A percentile compares a stretch with the other conserved stretches of the same genome.
Conservation (phyloP, 2,888 invertebrate species). For the Pollenia griseotomentosa region DNA sequence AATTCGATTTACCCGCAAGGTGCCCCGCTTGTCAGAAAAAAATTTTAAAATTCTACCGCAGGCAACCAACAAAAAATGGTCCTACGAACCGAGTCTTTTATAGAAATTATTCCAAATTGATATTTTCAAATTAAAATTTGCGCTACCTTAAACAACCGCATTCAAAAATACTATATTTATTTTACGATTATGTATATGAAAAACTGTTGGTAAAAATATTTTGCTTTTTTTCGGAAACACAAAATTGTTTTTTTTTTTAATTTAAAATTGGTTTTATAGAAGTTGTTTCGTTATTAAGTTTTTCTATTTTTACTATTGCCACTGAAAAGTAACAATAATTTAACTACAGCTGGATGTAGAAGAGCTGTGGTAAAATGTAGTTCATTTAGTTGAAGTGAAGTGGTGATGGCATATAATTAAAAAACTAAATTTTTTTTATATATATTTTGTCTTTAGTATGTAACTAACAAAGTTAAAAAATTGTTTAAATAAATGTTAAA, state of each 20-base stretch:
- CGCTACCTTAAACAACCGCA: background rate
- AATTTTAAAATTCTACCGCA: too few species aligned
- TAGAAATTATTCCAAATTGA: background rate
- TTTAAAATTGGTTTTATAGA: background rate
- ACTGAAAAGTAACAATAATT: background rate
- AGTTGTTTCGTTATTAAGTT: background rate
- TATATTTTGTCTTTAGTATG: background rate
- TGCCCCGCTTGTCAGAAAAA: too few species aligned
- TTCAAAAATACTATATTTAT: background rate
- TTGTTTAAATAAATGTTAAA: conserved; percentile 18
- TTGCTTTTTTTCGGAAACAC: background rate
- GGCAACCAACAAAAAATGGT: too few species aligned
- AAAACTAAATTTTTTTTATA: background rate
- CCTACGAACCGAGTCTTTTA: background rate
- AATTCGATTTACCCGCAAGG: too few species aligned
- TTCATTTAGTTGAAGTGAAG: conserved; percentile 24
- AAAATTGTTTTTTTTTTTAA: conserved; percentile 5
- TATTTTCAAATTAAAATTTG: background rate
- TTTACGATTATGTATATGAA: background rate
- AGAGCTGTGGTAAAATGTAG: background rate
- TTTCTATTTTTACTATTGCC: background rate
- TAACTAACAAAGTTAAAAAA: conserved; percentile 15
- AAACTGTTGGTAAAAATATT: background rate
- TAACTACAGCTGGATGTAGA: background rate
- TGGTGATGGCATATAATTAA: conserved; percentile 40